A percentile compares a stretch with the other conserved stretches of the same genome.
These are phyloP conservation scores for Esox lucius DNA, from an alignment of 2,797 vertebrate genomes.

Conservation along the genomic window DNA sequence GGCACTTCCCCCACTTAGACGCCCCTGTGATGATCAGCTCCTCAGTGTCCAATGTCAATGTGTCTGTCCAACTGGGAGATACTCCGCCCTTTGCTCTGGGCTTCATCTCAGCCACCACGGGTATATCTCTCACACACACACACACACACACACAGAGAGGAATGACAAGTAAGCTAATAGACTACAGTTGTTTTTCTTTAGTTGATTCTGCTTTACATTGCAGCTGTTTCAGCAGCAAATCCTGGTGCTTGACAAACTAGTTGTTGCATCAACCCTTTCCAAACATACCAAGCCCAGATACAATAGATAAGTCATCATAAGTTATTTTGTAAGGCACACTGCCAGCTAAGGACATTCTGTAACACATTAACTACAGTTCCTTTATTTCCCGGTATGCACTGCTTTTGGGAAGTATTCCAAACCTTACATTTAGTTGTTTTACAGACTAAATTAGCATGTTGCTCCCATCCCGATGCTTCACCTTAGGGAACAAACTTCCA, in stretches of 20 bases:
- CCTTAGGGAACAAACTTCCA: no score
- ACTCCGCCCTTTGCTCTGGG: slow-evolving; percentile 93
- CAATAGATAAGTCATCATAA: slow-evolving; percentile 59
- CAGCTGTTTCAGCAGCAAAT: background rate
- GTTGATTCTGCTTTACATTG: background rate
- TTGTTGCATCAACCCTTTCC: slow-evolving; percentile 19
- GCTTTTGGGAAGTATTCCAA: no score
- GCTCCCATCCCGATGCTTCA: no score
- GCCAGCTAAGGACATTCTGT: slow-evolving; percentile 23
- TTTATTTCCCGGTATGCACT: background rate
- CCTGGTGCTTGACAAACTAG: background rate
- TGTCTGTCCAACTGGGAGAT: slow-evolving; percentile 93
- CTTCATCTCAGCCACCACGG: slow-evolving; percentile 87
- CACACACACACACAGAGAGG: background rate
- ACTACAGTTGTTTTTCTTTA: background rate
- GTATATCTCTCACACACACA: slow-evolving; percentile 69
- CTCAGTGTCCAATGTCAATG: slow-evolving; percentile 87
- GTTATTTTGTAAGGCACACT: slow-evolving; percentile 12
- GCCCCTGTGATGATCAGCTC: slow-evolving; percentile 87
- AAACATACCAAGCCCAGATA: slow-evolving; percentile 28
- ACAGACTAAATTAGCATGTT: no score
- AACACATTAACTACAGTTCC: slow-evolving; percentile 41
- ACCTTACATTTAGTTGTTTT: no score
- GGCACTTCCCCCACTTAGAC: slow-evolving; percentile 84
- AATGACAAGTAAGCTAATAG: background rate